Evolutionary conservation across 2,888 invertebrate genomes (phyloP), one percentile per base, ranked within the genome.

Genomic region (Toxonevra muliebris): DNA sequence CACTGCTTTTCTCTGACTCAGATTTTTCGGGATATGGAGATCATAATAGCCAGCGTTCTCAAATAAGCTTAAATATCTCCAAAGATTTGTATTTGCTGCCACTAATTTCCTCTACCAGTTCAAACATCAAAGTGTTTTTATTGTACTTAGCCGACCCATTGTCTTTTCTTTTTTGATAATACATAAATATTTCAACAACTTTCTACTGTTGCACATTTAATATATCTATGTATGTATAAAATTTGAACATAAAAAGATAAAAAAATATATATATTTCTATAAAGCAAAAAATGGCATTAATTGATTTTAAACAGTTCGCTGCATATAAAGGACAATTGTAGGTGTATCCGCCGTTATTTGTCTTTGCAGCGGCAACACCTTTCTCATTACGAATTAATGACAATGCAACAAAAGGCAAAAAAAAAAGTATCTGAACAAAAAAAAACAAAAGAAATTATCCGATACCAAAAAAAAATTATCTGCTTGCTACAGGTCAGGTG

Each of bases 351-450:
- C 61, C 71, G 77, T 75, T 79, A 80, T 79, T 80, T 80, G 76
- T 78, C 75, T 76, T 71, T 72, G 68, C 70, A 61, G 58, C 13
- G 74, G 65, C 76, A 78, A 79, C 80, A 81, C 79, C 79, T 81
- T 81, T 78, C 78, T 75, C 76, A 79, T 79, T 78, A 79, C 78
- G 73, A 79, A 80, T 78, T 81, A 80, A 81, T 80, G 80, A 77
- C 71, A 79, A 17, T 53, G 13, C 17, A 53, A 11, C 53, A 53
- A 12, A 17, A 53, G 11, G 17, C 13, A 11, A 15, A 15, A 53
- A 53, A 19, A 52, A 52, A 72, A 58, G 71, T 70, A 52, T 13
- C 54, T 19, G 65, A 55, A 52, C n/a, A 40, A 65, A 61, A 71
- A 70, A 15, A 17, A 19, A n/a, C 19, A 53, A 53, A 48, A 48